These are phyloP conservation scores for Phasia obesa DNA, from an alignment of 2,888 invertebrate genomes.

Conservation along the genomic window DNA sequence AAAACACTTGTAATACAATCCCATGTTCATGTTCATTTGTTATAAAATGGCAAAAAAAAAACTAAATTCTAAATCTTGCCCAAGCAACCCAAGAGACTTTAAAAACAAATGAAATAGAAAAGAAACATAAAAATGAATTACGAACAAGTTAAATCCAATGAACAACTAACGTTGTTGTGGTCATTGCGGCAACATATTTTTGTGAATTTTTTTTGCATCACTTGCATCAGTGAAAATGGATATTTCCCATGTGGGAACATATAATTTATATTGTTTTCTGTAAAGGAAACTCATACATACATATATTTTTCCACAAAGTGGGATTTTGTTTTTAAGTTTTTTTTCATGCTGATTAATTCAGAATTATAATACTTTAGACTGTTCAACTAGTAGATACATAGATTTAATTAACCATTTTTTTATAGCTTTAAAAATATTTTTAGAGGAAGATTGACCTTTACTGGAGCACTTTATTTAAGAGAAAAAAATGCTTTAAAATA, in stretches of 20 bases:
- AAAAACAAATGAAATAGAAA: constrained; percentile 10
- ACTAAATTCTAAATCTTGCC: constrained; percentile 24
- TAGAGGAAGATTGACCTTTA: no score
- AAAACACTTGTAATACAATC: constrained; percentile 21
- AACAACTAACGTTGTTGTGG: background rate
- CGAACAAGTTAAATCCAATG: constrained; percentile 1
- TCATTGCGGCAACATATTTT: background rate
- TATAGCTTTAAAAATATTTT: no score
- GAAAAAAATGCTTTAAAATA: no score
- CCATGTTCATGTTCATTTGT: constrained; percentile 25
- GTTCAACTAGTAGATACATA: no score
- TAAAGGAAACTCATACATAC: background rate
- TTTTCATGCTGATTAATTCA: no score
- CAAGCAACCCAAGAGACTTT: constrained; percentile 16
- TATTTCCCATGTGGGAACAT: background rate
- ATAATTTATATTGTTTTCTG: background rate
- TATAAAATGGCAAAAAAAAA: constrained; percentile 16
- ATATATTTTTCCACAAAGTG: no score
- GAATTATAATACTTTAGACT: no score
- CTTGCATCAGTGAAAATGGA: background rate
- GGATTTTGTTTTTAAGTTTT: no score
- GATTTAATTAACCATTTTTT: no score
- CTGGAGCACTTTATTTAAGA: no score
- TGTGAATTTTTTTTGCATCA: background rate
- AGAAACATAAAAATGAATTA: background rate